These are phyloP conservation scores for Furnarius figulus DNA, from an alignment of 2,113 vertebrate species.

Conservation along the genomic window DNA sequence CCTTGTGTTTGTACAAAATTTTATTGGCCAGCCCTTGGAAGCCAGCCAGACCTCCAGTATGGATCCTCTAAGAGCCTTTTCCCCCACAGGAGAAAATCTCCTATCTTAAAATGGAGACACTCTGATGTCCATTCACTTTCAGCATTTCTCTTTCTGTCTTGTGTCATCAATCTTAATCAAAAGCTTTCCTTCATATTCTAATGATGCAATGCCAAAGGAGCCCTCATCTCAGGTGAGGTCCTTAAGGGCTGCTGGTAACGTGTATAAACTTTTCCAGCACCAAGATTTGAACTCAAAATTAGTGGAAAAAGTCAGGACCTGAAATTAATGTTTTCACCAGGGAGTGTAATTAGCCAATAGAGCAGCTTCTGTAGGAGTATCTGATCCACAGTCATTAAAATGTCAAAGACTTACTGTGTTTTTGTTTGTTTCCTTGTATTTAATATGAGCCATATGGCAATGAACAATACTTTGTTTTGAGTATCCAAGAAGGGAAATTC, in stretches of 20 bases:
- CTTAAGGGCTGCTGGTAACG: background rate
- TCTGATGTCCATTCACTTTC: background rate
- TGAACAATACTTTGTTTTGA: conserved; percentile 49
- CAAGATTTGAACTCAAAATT: background rate
- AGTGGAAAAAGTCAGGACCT: background rate
- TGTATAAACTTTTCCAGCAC: background rate
- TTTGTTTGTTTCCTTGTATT: conserved; percentile 57
- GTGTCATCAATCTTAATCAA: background rate
- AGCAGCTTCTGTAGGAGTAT: conserved; percentile 15
- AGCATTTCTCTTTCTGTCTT: background rate
- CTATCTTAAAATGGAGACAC: background rate
- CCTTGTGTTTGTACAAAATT: background rate
- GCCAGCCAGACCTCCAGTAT: background rate
- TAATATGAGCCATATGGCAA: conserved; percentile 58
- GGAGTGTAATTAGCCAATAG: background rate
- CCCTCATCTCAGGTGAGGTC: background rate
- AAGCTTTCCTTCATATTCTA: background rate
- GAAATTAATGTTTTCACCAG: conserved; percentile 10
- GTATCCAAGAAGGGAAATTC: conserved; percentile 9
- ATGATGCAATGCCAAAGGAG: background rate
- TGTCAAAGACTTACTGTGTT: conserved; percentile 38
- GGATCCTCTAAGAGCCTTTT: background rate
- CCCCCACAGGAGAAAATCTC: background rate
- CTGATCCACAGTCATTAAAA: conserved; percentile 23
- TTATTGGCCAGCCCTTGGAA: background rate